These are phyloP conservation scores for Platycheirus rosarum DNA, from an alignment of 2,888 invertebrate species.

Conservation along the genomic window DNA sequence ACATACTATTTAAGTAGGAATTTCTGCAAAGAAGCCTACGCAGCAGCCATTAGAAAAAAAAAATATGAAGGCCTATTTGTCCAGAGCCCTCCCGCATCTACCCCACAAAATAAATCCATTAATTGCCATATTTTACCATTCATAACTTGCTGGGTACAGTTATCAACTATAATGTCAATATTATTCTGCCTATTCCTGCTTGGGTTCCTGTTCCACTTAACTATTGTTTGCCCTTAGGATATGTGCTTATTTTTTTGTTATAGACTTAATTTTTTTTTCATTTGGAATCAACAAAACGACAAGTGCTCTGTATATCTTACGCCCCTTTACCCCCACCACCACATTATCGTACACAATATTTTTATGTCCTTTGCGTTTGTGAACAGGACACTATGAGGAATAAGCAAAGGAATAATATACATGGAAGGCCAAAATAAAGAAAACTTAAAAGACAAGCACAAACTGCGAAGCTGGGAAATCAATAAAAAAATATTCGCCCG, in stretches of 20 bases:
- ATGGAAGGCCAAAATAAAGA: conserved; percentile 25
- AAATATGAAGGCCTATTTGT: conserved; percentile 23
- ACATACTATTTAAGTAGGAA: no score
- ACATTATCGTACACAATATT: conserved; percentile 53
- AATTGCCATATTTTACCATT: conserved; percentile 56
- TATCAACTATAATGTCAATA: conserved; percentile 65
- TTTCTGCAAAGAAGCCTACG: no score
- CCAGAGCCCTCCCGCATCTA: not conserved
- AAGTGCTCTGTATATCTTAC: conserved; percentile 18
- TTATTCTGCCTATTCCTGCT: conserved; percentile 61
- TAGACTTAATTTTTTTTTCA: conserved; percentile 14
- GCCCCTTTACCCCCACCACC: not conserved
- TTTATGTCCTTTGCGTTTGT: conserved; percentile 55
- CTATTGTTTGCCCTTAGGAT: conserved; percentile 49
- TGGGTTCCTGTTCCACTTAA: conserved; percentile 50
- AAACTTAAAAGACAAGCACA: conserved; percentile 52
- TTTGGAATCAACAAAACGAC: conserved; percentile 49
- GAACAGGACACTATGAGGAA: conserved; percentile 34
- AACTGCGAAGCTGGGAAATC: conserved; percentile 55
- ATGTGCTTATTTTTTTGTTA: conserved; percentile 22
- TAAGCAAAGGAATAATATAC: conserved; percentile 1
- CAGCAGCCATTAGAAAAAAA: no score
- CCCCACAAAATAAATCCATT: conserved; percentile 28
- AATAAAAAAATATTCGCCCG: conserved; percentile 59
- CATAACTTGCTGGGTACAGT: conserved; percentile 34